Evolutionary conservation across 1,140 invertebrate genomes (phyloP).

Genomic region (Pachypeltis micranthus): DNA sequence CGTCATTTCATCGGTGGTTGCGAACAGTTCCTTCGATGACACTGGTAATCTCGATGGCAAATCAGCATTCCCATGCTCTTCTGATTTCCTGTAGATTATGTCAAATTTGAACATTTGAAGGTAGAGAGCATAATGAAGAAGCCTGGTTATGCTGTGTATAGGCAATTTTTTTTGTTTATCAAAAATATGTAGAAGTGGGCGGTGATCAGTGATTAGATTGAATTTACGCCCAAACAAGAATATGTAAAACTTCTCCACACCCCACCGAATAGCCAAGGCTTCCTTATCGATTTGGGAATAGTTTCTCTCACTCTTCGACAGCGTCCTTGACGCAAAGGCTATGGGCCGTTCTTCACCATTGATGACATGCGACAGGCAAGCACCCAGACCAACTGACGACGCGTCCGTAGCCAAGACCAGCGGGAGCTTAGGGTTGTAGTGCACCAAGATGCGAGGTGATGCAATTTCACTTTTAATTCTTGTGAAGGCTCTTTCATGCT

Average conservation of each 20-base stretch:
- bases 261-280: too few relatives aligned
- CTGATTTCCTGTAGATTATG: constrained; percentile 29
- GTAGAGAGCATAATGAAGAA: constrained; percentile 33
- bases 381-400: constrained; percentile 37
- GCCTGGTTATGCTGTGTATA: constrained; percentile 24
- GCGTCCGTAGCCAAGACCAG: constrained; percentile 39
- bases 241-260: constrained; percentile 10
- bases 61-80: constrained; percentile 30
- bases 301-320: constrained; percentile 33
- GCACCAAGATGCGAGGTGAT: constrained; percentile 19
- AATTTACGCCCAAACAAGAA: constrained; percentile 38
- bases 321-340: constrained; percentile 35
- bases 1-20: neutral
- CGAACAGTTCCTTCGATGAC: neutral
- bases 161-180: constrained; percentile 29
- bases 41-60: constrained; percentile 27
- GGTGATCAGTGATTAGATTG: constrained; percentile 37
- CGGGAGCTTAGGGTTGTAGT: constrained; percentile 33
- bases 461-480: constrained; percentile 31
- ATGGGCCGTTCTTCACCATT: constrained; percentile 35
- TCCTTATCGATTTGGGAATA: constrained; percentile 38
- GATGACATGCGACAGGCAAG: constrained; percentile 35
- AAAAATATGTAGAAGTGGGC: constrained; percentile 38
- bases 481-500: constrained; percentile 31
- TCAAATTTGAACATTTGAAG: constrained; percentile 32